phyloP scores from a whole-genome alignment of 2,888 invertebrate species.

The Ephialtes manifestator region DNA sequence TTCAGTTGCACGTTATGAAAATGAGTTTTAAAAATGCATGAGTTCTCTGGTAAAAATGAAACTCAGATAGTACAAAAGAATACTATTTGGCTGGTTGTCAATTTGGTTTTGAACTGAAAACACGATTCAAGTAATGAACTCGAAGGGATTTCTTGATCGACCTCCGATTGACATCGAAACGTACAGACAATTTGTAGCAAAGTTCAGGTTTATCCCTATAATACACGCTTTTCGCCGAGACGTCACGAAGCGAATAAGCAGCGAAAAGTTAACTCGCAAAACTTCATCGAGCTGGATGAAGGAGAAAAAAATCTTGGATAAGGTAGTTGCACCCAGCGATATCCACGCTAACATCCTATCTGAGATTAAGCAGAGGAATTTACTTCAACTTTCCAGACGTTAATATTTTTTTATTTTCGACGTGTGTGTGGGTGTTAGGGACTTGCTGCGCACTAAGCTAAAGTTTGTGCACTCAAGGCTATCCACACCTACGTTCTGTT shows the following conservation, averaged over 20 bases:
- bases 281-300: neutral
- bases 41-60: neutral
- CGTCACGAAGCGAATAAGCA: neutral
- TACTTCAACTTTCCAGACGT: conserved; percentile 44
- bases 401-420: conserved; percentile 28
- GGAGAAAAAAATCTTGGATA: neutral
- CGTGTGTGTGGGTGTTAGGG: no score
- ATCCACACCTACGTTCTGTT: no score
- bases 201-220: neutral
- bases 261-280: neutral
- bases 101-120: neutral
- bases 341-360: neutral
- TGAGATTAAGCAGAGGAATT: neutral
- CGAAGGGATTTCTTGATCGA: neutral
- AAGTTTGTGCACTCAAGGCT: no score
- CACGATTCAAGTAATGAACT: neutral
- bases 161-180: no score
- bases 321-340: neutral
- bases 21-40: neutral
- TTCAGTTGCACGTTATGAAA: neutral
- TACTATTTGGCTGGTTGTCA: neutral
- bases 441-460: no score
- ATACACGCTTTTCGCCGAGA: neutral
- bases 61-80: neutral
- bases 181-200: neutral